Evolutionary conservation across 1,140 invertebrate genomes (phyloP), one percentile per base, ranked within the genome.

Genomic region (Neuroterus valhalla): DNA sequence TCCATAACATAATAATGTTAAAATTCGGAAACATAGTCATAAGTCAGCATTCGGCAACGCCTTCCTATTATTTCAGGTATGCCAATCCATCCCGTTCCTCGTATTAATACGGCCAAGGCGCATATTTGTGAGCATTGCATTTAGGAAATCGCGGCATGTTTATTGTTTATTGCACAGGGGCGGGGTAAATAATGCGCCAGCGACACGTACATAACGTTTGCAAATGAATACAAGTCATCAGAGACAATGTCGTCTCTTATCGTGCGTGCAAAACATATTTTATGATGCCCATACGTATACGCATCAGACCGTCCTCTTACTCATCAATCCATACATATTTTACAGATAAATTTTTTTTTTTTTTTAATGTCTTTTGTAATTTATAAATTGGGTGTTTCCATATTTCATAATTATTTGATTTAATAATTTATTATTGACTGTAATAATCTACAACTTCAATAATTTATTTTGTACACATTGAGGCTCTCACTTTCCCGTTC

Each of bases 201-300:
- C 55, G 26, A 62, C 55, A 62, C 55, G 55, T 62, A 62, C 23
- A 23, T 23, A 62, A 55, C 52, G 52, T 21, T 55, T 2, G 23
- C 52, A 55, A 62, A 62, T 23, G 55, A 62, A 62, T 62, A 31
- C 55, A 62, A 62, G 55, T 62, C 23, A 62, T 62, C 55, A 38
- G 55, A 62, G 55, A 62, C 55, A 62, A 62, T 62, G 55, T 62
- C 55, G 55, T 15, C 55, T 62, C 55, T 62, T 62, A 62, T 62
- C 55, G 55, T 62, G 55, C 55, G 26, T 62, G 55, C 55, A 62
- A 62, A 62, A 62, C 55, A 62, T 62, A 62, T 62, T 62, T 62
- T 62, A 62, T n/a, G 11, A 17, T 23, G 23, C 21, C 23, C 26
- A 23, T 38, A 48, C 55, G 3, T 4, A 14, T 31, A 62, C 52